phyloP scores from a whole-genome alignment of 2,888 invertebrate genomes.

The Aquatica leii region DNA sequence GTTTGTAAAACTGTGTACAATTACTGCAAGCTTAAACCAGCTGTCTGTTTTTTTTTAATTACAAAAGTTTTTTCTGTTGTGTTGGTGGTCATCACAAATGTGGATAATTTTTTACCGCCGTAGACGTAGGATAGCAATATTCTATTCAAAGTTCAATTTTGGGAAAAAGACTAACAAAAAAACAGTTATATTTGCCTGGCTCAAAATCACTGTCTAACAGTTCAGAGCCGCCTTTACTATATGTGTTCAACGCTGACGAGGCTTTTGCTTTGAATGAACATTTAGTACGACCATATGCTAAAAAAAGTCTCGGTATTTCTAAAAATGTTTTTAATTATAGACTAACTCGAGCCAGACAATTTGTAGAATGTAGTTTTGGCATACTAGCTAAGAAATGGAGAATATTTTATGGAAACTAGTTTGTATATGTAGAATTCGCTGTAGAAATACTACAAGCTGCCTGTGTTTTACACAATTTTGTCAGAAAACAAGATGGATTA shows the following conservation, averaged over 20 bases:
- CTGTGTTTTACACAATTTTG: constrained; percentile 10
- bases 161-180: no score
- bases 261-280: not conserved
- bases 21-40: no score
- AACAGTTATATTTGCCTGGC: no score
- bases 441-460: constrained; percentile 2
- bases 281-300: not conserved
- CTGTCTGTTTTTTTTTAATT: no score
- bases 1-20: no score
- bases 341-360: not conserved
- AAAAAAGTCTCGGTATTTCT: not conserved
- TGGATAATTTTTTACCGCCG: no score
- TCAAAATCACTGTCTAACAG: no score
- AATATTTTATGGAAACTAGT: not conserved
- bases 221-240: not conserved
- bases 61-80: no score
- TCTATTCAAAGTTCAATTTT: no score
- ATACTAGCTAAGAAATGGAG: not conserved
- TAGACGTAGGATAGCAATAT: no score
- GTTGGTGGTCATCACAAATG: no score
- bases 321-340: not conserved
- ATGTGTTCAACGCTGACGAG: not conserved
- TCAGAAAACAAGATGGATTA: not conserved
- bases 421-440: not conserved
- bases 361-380: not conserved